Evolutionary conservation across 37 sponge, comb jelly and placozoan genomes (phyloP).

Genomic region (Halichondria panicea): DNA sequence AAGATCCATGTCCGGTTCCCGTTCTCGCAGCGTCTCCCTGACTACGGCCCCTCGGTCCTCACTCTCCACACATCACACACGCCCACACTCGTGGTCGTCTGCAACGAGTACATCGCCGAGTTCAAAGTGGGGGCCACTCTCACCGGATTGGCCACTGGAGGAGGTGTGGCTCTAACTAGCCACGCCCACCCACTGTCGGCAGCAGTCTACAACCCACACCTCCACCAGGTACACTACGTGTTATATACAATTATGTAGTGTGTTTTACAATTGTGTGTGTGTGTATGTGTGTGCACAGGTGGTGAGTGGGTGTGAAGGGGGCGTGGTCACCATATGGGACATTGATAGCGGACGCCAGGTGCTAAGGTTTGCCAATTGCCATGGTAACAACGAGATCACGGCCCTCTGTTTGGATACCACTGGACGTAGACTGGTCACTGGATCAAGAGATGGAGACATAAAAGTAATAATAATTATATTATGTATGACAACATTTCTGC

Average conservation of each 20-base stretch:
- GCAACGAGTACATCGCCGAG: constrained; percentile 83
- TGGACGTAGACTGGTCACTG: constrained; percentile 84
- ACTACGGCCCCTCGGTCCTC: constrained; percentile 67
- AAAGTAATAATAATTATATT: constrained; percentile 62
- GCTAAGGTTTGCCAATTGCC: constrained; percentile 60
- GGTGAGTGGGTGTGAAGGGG: constrained; percentile 89
- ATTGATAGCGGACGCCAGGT: constrained; percentile 72
- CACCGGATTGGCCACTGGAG: background rate
- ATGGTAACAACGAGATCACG: constrained; percentile 88
- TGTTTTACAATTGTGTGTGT: background rate
- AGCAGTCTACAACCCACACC: constrained; percentile 42
- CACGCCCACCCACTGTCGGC: constrained; percentile 61
- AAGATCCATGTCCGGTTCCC: constrained; percentile 80
- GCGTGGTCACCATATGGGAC: constrained; percentile 89
- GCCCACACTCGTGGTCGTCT: constrained; percentile 52
- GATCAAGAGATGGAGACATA: constrained; percentile 82
- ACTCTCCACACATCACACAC: constrained; percentile 8
- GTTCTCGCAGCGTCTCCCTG: constrained; percentile 78
- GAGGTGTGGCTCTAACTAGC: background rate
- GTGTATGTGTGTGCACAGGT: constrained; percentile 55
- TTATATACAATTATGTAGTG: background rate
- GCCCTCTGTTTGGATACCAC: constrained; percentile 75
- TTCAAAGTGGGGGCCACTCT: constrained; percentile 29
- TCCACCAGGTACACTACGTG: constrained; percentile 40
- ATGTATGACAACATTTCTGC: background rate